Base-by-base conservation (phyloP, 2,888 invertebrate genomes). In the Chaitophorus viminalis region DNA sequence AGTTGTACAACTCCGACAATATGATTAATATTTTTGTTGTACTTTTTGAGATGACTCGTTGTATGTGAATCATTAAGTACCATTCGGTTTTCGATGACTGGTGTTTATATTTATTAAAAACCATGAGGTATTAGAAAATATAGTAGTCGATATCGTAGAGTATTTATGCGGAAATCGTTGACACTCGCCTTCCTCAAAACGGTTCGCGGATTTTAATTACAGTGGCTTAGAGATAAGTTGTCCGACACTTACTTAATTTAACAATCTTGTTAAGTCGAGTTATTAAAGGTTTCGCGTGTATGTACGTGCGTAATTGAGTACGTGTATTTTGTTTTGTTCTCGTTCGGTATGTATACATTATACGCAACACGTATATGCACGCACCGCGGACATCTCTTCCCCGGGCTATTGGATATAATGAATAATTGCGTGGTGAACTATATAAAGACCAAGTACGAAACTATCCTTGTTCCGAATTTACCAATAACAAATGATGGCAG, bases 391-490 rank as follows among this genome's bases (percentile, higher is more conserved):
- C 68, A 5, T 29, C n/a, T 29, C 65, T 17, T 36, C 79, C 36
- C 65, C 17, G 31, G 82, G 82, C 70, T 70, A 46, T 81, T 31
- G 82, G 17, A 8, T 9, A 46, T 29, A 25, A 82, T 52, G 33
- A 82, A 82, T 46, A 70, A 78, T 54, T 54, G 21, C 54, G 21
- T 76, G 76, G 76, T 52, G 21, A 52, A 52, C 21, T 3, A 39
- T 8, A 52, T 54, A 77, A 77, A 77, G 77, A 52, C 52, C 31
- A 52, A 77, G 52, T 21, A 31, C 25, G 25, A 77, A 29, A 31
- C 52, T 65, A 65, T 79, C 18, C 39, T 81, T 18, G 29, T 81
- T 5, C 29, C 65, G 79, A 68, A 81, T 36, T 46, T 39, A 8
- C 65, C 60, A 21, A 60, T 25, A 25, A 60, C 8, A 60, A 78